Conservation (phyloP, 2,113 vertebrate species). For the Ovis aries region ARS-UI_Ramb_v3.0 NC_056054.1:34741001-34741500, state of each 20-base stretch:
- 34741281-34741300: not conserved
- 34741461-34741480: not conserved
- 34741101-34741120: not conserved
- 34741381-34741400: not conserved
- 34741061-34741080: not conserved
- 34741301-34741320: not conserved
- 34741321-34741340: not conserved
- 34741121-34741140: not conserved
- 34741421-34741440: not conserved
- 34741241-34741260: not conserved
- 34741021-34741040: not conserved
- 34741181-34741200: not conserved
- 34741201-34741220: not conserved
- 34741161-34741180: not conserved
- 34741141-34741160: not conserved
- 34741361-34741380: not conserved
- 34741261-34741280: not conserved
- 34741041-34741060: not conserved
- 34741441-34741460: not conserved
- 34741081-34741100: not conserved
- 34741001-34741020: not conserved
- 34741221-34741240: not conserved
- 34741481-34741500: not conserved
- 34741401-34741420: not conserved
- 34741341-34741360: not conserved